Conservation (phyloP, 2,113 vertebrate species). For the Spilogale gracilis region DNA sequence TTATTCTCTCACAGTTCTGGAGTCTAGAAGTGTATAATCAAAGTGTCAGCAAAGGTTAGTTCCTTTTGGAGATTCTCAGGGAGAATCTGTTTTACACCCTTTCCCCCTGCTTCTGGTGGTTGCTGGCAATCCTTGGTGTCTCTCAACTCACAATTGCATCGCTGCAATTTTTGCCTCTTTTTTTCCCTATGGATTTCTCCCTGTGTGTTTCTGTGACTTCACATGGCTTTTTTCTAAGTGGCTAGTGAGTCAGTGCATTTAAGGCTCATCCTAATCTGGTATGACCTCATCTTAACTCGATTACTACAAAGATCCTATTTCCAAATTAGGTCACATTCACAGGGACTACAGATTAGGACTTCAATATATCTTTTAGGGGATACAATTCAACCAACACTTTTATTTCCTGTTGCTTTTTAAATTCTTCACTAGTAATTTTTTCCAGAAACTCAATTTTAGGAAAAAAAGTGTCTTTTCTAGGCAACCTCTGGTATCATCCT, state of each 20-base stretch:
- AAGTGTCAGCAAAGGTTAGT: neutral
- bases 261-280: neutral
- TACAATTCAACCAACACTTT: constrained; percentile 13
- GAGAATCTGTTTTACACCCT: neutral
- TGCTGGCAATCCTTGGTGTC: neutral
- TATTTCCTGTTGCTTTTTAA: constrained; percentile 39
- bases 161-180: neutral
- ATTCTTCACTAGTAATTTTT: constrained; percentile 1
- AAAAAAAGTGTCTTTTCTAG: neutral
- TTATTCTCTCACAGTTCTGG: neutral
- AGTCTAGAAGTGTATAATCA: neutral
- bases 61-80: neutral
- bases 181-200: neutral
- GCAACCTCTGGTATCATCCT: neutral
- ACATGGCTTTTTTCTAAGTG: neutral
- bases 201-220: neutral
- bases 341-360: neutral
- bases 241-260: neutral
- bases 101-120: neutral
- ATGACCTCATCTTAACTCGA: constrained; percentile 14
- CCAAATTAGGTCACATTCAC: constrained; percentile 6
- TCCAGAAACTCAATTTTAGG: constrained; percentile 8
- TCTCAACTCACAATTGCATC: neutral
- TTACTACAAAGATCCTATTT: constrained; percentile 14
- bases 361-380: neutral